Conservation (phyloP, 1,140 invertebrate genomes). For the Batillaria attramentaria region DNA sequence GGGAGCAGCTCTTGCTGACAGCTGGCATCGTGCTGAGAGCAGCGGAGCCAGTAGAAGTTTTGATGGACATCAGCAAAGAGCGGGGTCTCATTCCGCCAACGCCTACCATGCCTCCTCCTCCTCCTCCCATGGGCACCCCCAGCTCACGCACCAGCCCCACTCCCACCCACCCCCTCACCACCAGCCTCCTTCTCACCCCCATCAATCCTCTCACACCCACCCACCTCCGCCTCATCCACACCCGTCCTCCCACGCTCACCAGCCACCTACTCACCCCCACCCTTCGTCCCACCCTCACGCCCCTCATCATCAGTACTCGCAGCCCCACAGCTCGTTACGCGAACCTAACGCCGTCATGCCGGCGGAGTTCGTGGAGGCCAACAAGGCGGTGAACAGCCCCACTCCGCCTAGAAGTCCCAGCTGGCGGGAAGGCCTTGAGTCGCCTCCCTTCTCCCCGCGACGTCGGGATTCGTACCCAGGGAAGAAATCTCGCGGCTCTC, state of each 20-base stretch:
- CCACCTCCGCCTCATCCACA: not conserved
- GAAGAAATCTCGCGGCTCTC: conserved; percentile 58
- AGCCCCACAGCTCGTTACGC: not conserved
- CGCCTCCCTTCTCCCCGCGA: conserved; percentile 65
- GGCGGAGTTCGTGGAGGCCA: conserved; percentile 26
- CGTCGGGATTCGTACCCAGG: conserved; percentile 64
- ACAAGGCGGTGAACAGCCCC: conserved; percentile 55
- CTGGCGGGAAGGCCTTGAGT: conserved; percentile 66
- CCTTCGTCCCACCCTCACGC: conserved; percentile 42
- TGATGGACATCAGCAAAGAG: not conserved
- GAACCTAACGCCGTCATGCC: conserved; percentile 19
- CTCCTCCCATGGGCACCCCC: not conserved
- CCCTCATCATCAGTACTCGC: not conserved
- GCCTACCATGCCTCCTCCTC: not conserved
- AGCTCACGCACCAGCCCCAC: not conserved
- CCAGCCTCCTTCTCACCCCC: not conserved
- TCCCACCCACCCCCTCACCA: not conserved
- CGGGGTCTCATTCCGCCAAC: not conserved
- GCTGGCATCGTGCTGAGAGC: too few species aligned
- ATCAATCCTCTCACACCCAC: not conserved
- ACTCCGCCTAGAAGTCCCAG: conserved; percentile 64
- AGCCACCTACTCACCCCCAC: conserved; percentile 55
- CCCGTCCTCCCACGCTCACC: conserved; percentile 4
- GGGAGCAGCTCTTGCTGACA: too few species aligned
- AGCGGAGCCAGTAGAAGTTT: not conserved